Conservation (phyloP, 2,888 invertebrate species). For the Atethmia centrago region DNA sequence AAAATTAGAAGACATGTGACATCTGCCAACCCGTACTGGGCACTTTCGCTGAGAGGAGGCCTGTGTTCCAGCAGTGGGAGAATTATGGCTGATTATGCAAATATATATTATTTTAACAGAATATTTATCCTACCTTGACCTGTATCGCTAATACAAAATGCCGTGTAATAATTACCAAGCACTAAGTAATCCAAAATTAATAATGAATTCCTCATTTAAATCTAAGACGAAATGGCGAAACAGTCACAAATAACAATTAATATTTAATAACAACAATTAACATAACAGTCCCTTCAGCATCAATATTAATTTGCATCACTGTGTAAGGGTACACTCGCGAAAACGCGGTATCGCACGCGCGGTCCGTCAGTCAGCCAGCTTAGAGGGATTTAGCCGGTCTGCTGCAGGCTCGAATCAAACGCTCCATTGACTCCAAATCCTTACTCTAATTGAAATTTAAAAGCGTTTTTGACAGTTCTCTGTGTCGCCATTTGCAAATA, state of each 20-base stretch:
- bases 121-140: background rate
- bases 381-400: conserved; percentile 75
- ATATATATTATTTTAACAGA: background rate
- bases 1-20: too few species aligned
- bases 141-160: background rate
- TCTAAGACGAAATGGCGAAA: conserved; percentile 14
- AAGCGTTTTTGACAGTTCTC: conserved; percentile 80
- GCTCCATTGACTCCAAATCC: conserved; percentile 79
- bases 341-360: conserved; percentile 64
- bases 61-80: too few species aligned
- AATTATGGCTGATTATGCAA: too few species aligned
- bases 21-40: too few species aligned
- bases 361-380: conserved; percentile 75
- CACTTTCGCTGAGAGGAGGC: too few species aligned
- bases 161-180: background rate
- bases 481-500: conserved; percentile 71
- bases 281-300: conserved; percentile 41
- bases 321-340: conserved; percentile 64
- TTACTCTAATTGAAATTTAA: conserved; percentile 81
- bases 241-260: conserved; percentile 53
- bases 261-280: conserved; percentile 59
- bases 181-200: conserved; percentile 4
- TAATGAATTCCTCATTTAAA: conserved; percentile 26
- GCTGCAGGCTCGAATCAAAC: conserved; percentile 77
- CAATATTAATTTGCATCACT: conserved; percentile 59